Base-by-base conservation (phyloP, 1,140 invertebrate genomes). In the Plodia interpunctella region DNA sequence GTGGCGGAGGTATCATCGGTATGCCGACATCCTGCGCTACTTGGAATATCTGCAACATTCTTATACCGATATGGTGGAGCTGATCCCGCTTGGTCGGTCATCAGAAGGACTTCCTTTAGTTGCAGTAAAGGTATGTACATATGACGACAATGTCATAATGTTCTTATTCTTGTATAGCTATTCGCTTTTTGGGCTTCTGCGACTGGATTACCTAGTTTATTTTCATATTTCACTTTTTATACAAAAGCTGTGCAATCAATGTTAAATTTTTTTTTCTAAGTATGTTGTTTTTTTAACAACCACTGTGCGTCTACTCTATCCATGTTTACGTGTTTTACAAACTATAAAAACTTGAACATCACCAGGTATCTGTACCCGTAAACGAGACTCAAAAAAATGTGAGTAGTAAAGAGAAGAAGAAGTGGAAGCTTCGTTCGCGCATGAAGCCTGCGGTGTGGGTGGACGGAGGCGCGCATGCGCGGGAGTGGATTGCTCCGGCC, bases 401-500 rank as follows among this genome's bases (percentile, higher is more conserved):
- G 13, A 66, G 54, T 4, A 53, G 38, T 19, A 78, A 75, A 62
- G 67, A 57, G 5, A 89, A 88, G 49, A 88, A 90, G 58, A 90
- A 86, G 62, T 90, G 90, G 91, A 75, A 83, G 62, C 59, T 89
- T 53, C 65, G 76, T 2, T 87, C 79, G 17, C 75, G 75, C 5
- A 76, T 89, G 69, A 93, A 93, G 63, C 93, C 93, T 25, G 90
- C 91, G 0, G 91, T 94, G 25, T 92, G 94, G 70, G 83, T 94
- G 21, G 94, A 94, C 53, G 93, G 91, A 15, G 92, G 95, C 0
- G 93, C 94, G 57, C 96, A 97, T 73, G 96, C 94, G 0, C 78
- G 96, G 44, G 96, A 97, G 84, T 97, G 96, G 96, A 95, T 97
- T 62, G 91, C 95, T 18, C 94, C 95, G 0, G 95, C 96, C 0